Base-by-base conservation (phyloP, 2,113 vertebrate species). In the Phaethornis superciliosus region DNA sequence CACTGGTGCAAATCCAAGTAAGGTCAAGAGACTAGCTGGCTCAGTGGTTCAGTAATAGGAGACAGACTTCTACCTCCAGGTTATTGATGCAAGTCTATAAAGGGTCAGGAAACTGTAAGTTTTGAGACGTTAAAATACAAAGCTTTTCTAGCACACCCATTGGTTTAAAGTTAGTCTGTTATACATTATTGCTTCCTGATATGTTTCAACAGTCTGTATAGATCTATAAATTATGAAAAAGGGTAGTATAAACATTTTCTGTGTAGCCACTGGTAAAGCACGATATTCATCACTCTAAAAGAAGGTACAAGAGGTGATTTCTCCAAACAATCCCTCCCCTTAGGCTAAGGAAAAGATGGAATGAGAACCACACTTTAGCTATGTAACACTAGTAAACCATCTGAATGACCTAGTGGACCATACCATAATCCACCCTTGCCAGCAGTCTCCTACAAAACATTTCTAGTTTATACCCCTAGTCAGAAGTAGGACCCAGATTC, bases 1-100 rank as follows among this genome's bases (percentile, higher is more conserved):
- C 68, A 91, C 55, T 94, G 76, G 54, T 85, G 37, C 64, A 93
- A 92, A 92, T 87, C 88, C 91, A 95, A 94, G 55, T 71, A 67
- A 92, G 81, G 60, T 93, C 75, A 94, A 80, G 44, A 76, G 54
- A 80, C 80, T 80, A 82, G 72, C 69, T 96, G 81, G 67, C 82
- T 95, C 56, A 62, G 37, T 94, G 44, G 52, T 81, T 95, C 85
- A 72, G 72, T 93, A 88, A 88, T 16, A 94, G 52, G 67, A 91
- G 89, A 60, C 15, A 64, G 63, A 35, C 13, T 56, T 95, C n/a
- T 93, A 88, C 46, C 75, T 91, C 20, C 30, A 78, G 28, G 23
- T 87, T 90, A 69, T 40, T 79, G 46, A 67, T 62, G 9, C 2
- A 0, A 68, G 33, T 88, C 80, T 80, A 6, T n/a, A 64, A 82